Evolutionary conservation across 2,797 vertebrate species (phyloP), one percentile per base, ranked within the genome.

Genomic region (Zenarchopterus dispar): DNA sequence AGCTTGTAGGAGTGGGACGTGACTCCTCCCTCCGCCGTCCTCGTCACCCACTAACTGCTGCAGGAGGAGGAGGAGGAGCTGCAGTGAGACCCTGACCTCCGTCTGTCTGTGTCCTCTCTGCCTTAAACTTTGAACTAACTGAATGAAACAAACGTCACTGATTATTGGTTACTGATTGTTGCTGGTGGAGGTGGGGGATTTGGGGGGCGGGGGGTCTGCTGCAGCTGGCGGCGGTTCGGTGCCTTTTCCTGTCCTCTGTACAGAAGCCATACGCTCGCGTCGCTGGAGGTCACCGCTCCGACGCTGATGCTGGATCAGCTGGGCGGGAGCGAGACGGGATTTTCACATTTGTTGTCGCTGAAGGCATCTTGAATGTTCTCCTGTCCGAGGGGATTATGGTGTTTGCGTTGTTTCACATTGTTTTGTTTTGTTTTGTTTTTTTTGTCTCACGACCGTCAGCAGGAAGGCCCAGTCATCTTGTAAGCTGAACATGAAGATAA

Each of bases 61-160:
- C 0, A 70, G 21, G 67, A 65, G 57, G 28, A 70, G 24, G 42
- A 67, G 58, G 57, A 77, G 53, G 50, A 24, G 56, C 26, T n/a
- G 21, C 31, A 23, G 50, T 54, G 68, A 59, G 49, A 58, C 56
- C 48, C 57, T 68, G 62, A 63, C 44, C 31, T n/a, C 41, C 48
- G 11, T 68, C 59, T 43, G 46, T 68, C 56, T 58, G 8, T 62
- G 46, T 55, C 73, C 49, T 78, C 61, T 84, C 77, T 88, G 88
- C 85, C 89, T 90, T 91, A 87, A 84, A 52, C 62, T 80, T 53
- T 71, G 53, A 58, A 67, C 62, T 74, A 26, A 73, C 42, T 62
- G 52, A 77, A 67, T 56, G 67, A 66, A 73, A 59, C 48, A 56
- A 62, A 63, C 67, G 66, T 70, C 75, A 49, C 58, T 53, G 61